Evolutionary conservation across 2,888 invertebrate genomes (phyloP).

Genomic region (Heteropelma amictum): DNA sequence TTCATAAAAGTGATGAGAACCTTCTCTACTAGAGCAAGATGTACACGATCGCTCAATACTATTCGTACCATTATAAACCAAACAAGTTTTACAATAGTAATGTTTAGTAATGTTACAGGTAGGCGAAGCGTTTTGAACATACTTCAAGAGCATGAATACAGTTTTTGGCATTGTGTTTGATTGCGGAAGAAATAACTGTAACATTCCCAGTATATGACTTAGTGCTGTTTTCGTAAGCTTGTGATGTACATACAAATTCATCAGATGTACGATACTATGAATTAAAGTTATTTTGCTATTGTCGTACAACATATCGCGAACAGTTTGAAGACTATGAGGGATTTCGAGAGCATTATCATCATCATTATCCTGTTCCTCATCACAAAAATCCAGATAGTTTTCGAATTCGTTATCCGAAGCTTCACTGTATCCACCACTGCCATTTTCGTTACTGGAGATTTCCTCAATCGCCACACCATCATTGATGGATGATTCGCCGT

Average conservation of each 20-base stretch:
- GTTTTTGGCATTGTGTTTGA: conserved; percentile 28
- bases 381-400: too few species aligned
- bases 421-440: too few species aligned
- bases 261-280: conserved; percentile 21
- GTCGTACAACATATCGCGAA: conserved; percentile 34
- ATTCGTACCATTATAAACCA: conserved; percentile 2
- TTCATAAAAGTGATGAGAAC: conserved; percentile 50
- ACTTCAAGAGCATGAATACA: conserved; percentile 39
- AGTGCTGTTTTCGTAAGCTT: conserved; percentile 37
- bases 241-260: conserved; percentile 38
- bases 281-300: conserved; percentile 28
- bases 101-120: conserved; percentile 19
- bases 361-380: too few species aligned
- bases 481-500: too few species aligned
- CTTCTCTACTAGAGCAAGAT: conserved; percentile 15
- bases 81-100: conserved; percentile 43
- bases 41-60: conserved; percentile 36
- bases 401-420: too few species aligned
- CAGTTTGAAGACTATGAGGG: too few species aligned
- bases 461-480: too few species aligned
- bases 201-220: conserved; percentile 14
- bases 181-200: conserved; percentile 33
- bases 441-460: too few species aligned
- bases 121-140: conserved; percentile 18
- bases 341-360: too few species aligned